Percentiles rank a stretch among this genome's conserved stretches.
These are phyloP conservation scores for Glossophaga mutica DNA, from an alignment of 2,797 vertebrate genomes.

Conservation along the genomic window DNA sequence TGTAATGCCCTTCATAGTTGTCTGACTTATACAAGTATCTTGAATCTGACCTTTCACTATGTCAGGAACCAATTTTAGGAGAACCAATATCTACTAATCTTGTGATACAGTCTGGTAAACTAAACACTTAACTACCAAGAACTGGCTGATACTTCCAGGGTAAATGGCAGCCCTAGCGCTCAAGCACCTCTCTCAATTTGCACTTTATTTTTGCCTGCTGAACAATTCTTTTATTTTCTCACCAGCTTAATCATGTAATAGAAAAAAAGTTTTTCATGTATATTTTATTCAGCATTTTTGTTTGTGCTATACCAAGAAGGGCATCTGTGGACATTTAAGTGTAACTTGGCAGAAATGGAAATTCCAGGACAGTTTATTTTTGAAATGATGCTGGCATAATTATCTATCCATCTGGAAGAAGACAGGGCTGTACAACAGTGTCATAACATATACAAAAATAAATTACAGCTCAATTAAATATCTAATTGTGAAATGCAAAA, in stretches of 20 bases:
- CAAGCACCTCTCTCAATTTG: neutral
- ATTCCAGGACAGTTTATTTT: conserved; percentile 71
- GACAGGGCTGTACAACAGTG: conserved; percentile 65
- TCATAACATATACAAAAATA: conserved; percentile 72
- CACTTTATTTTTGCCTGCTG: conserved; percentile 9
- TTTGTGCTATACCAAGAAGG: conserved; percentile 53
- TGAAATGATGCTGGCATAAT: conserved; percentile 73
- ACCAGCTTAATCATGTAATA: conserved; percentile 30
- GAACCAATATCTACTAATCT: neutral
- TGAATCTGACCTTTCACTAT: neutral
- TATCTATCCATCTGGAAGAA: conserved; percentile 74
- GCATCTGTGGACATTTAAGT: conserved; percentile 62
- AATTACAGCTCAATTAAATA: conserved; percentile 72
- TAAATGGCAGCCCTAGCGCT: neutral
- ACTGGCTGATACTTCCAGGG: neutral
- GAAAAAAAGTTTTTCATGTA: conserved; percentile 36
- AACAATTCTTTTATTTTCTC: conserved; percentile 52
- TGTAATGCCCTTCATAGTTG: neutral
- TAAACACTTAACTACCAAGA: neutral
- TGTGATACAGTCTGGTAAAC: neutral
- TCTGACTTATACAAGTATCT: neutral
- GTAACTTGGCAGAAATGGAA: conserved; percentile 71
- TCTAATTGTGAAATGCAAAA: conserved; percentile 76
- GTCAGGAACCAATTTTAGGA: neutral
- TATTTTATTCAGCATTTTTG: conserved; percentile 68